Base-by-base conservation (phyloP, 2,113 vertebrate genomes). In the Panurus biarmicus region DNA sequence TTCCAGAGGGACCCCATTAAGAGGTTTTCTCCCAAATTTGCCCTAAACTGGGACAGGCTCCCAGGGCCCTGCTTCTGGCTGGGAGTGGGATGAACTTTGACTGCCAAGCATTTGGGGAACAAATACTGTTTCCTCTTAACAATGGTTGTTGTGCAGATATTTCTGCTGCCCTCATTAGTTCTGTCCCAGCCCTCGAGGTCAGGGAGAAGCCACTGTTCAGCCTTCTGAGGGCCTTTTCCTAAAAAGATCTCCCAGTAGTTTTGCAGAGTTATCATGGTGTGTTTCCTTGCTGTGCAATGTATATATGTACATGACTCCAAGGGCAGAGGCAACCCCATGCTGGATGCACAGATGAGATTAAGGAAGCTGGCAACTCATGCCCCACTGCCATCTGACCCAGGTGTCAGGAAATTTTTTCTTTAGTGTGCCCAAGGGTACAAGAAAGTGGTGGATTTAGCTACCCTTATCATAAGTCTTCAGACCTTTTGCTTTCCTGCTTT, bases 291-390 rank as follows among this genome's bases (percentile, higher is more conserved):
- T 58, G 35, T 31, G 26, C 7, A 56, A 24, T 45, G 14, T 12
- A 4, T 36, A 2, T 6, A 7, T 25, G 25, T n/a, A 25, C 8
- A 11, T 0, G 0, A 21, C 16, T 20, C 31, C 20, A 44, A 35
- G 14, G 25, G 12, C 19, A 36, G 53, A 44, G 22, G 6, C 26
- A 70, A 24, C 26, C 20, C 7, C 1, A 4, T 24, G 24, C 62
- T 83, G 38, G 29, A 25, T 29, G 31, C 36, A 23, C 16, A 44
- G 42, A 12, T 6, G 3, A 70, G 36, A 48, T 44, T 45, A 74
- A 61, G 75, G 40, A 65, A 24, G 25, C 4, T 42, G 9, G 9
- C 13, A 50, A 40, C 40, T 24, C 35, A 40, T 11, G 14, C 5
- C 9, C 12, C 6, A 11, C 28, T 57, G n/a, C 17, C 12, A 19